A percentile compares a stretch with the other conserved stretches of the same genome.
Conservation (phyloP, 2,888 invertebrate species). For the Byasa hedistus region DNA sequence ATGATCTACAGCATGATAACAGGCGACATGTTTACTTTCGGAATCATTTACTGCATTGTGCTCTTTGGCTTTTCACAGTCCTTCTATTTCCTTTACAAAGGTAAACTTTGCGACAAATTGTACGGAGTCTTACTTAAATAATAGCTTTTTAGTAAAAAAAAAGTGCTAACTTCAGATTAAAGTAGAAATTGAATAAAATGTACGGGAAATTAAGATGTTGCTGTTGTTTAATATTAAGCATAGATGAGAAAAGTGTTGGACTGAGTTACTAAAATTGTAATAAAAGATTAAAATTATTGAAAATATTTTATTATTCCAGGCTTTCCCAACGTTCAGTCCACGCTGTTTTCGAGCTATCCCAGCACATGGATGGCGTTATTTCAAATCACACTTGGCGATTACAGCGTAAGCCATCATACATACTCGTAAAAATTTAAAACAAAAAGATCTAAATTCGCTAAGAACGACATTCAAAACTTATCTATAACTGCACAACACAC, state of each 20-base stretch:
- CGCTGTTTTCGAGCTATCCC: conserved; percentile 90
- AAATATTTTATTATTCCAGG: conserved; percentile 61
- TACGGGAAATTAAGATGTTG: no score
- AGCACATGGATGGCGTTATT: conserved; percentile 99
- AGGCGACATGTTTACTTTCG: conserved; percentile 99
- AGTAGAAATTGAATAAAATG: no score
- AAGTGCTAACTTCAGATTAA: no score
- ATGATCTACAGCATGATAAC: conserved; percentile 99
- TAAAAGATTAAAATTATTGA: not conserved
- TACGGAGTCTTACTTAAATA: not conserved
- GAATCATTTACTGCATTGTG: conserved; percentile 97
- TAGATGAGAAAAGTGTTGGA: no score
- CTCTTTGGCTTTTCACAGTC: conserved; percentile 98
- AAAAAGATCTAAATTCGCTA: no score
- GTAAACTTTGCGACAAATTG: conserved; percentile 44
- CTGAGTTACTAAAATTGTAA: not conserved
- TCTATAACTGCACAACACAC: no score
- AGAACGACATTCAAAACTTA: no score
- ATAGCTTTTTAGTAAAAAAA: not conserved
- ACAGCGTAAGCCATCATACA: conserved; percentile 86
- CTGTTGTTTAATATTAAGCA: no score
- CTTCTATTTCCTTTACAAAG: conserved; percentile 96
- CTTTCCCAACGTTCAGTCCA: conserved; percentile 88
- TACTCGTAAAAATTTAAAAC: not conserved
- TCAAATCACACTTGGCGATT: conserved; percentile 98